Evolutionary conservation across 2,797 vertebrate species (phyloP), one percentile per base, ranked within the genome.

Genomic region (Protonibea diacanthus): DNA sequence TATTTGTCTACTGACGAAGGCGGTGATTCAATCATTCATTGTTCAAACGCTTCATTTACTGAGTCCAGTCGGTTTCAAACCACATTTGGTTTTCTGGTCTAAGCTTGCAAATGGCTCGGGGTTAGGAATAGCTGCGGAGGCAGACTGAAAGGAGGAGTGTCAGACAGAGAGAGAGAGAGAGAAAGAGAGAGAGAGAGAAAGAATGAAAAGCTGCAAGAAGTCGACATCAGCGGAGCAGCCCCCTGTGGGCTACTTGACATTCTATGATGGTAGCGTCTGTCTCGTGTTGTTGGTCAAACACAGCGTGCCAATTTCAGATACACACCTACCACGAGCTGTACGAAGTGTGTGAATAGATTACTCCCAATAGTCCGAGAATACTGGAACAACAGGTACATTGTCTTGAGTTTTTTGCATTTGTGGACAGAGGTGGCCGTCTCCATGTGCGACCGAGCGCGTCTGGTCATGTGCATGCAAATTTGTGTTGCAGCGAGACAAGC

Each of bases 211-310:
- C 69, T 51, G 58, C 8, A 62, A 73, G 57, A 76, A 74, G 65
- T 76, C 55, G 25, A 18, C 64, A 79, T 64, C 40, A 71, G 63
- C 29, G 1, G 57, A 83, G 52, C 55, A 21, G 48, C 65, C 60
- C 20, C 59, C 65, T n/a, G 4, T 4, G 1, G 58, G 73, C 78
- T 87, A 61, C 65, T 89, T 86, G n/a, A 70, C 60, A 88, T 88
- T 86, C 85, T n/a, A 14, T 25, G 18, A 47, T 21, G 55, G 84
- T 80, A 25, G 69, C 55, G n/a, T 81, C 57, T 78, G 78, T 71
- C 73, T 87, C 25, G 20, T 7, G 65, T 49, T 74, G 51, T 67
- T 55, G 67, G 56, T 60, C 65, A 57, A 65, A 23, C 18, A 55
- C 14, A 23, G 12, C 20, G 2, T 3, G 52, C 0, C 48, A 29